Evolutionary conservation across 1,140 invertebrate species (phyloP), one percentile per base, ranked within the genome.

Genomic region (Drosophila parabipectinata): DNA sequence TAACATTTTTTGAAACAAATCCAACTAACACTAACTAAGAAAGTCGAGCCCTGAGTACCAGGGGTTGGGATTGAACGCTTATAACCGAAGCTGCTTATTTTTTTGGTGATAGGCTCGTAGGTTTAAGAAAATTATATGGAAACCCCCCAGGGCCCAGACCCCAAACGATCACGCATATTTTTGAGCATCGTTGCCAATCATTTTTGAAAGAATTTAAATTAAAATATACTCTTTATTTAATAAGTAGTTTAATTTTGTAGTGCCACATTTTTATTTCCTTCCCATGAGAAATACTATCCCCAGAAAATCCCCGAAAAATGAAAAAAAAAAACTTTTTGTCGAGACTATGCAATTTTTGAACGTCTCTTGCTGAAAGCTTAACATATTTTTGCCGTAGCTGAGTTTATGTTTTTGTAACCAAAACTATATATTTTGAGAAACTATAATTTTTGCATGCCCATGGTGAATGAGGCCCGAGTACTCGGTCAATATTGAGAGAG

Each of bases 1-100:
- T 88, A 88, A 88, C 83, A 88, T 88, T 88, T 88, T 88, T 88
- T 88, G 79, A 73, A 88, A 88, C 79, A 83, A 88, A 64, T 77
- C 72, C 82, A 88, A 87, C 63, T 68, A 66, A 82, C 58, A 76
- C 47, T 24, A 56, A 44, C 41, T 45, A 44, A 50, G 39, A 44
- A 60, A 52, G 30, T 3, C 39, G 56, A 51, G 10, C n/a, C 51
- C 24, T 1, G 32, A 26, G n/a, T 10, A 28, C 24, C 37, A 53
- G 68, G 34, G 53, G 51, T n/a, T 54, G 67, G 45, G 50, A 57
- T 47, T 34, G 15, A 45, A 75, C 34, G 77, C 77, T 76, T 72
- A 76, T 67, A 69, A 79, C 50, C 54, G 64, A 30, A 63, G 55
- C 76, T 73, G 53, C 59, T 72, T 78, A 57, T 72, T 77, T 68